phyloP scores from a whole-genome alignment of 2,797 vertebrate species.

The Gobionotothen gibberifrons region DNA sequence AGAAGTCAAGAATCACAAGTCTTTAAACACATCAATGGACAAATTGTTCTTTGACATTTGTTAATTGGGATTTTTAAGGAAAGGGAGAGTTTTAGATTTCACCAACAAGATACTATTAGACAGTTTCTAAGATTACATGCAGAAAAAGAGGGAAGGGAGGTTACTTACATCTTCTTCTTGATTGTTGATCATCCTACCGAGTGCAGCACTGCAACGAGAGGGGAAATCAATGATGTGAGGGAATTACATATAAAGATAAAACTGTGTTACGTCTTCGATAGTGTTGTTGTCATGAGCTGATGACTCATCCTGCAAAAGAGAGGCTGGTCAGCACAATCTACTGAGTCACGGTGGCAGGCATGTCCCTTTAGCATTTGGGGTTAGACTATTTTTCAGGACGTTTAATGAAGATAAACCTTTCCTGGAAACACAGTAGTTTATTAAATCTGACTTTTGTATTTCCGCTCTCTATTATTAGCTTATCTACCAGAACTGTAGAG shows the following conservation, averaged over 20 bases:
- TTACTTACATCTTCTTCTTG: slow-evolving; percentile 90
- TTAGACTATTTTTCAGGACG: not conserved
- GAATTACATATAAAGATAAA: not conserved
- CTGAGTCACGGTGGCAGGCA: slow-evolving; percentile 18
- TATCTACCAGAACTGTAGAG: not conserved
- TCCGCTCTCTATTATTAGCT: not conserved
- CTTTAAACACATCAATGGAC: not conserved
- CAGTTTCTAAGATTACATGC: not conserved
- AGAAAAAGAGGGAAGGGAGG: accelerated
- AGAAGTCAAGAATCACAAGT: not conserved
- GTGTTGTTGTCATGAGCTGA: slow-evolving; percentile 22
- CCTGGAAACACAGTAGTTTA: not conserved
- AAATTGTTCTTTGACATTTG: slow-evolving; percentile 5
- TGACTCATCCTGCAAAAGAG: slow-evolving; percentile 41
- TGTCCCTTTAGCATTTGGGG: not conserved
- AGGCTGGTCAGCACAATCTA: slow-evolving; percentile 22
- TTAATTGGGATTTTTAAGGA: not conserved
- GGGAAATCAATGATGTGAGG: slow-evolving; percentile 29
- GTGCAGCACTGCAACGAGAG: slow-evolving; percentile 68
- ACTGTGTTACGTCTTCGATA: not conserved
- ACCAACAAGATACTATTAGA: not conserved
- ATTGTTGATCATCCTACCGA: slow-evolving; percentile 89
- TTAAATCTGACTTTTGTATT: not conserved
- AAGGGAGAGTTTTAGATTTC: not conserved
- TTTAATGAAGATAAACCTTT: too few species aligned